Base-by-base conservation (phyloP, 2,113 vertebrate species). In the Pitta sordida region DNA sequence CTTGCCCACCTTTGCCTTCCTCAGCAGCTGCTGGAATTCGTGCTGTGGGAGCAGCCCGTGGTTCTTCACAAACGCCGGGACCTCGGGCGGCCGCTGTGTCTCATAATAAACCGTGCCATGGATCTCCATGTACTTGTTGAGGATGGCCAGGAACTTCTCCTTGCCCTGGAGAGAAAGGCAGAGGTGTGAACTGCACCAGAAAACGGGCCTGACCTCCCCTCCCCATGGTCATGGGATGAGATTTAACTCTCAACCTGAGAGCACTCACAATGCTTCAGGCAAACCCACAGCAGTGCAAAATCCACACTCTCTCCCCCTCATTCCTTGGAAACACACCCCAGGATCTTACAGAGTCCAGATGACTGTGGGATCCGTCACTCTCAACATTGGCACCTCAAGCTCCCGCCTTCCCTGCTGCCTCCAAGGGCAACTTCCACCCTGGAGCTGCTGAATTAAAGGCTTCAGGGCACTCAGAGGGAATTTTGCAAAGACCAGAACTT, bases 91-190 rank as follows among this genome's bases (percentile, higher is more conserved):
- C 48, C 99, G 97, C 96, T 99, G 99, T 0, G 98, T 98, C 97
- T 99, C 99, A 0, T 98, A 99, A 92, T 99, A 99, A 91, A 99
- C 99, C 0, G 99, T 99, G 81, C 99, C 99, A 0, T 99, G 99
- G 96, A 99, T 98, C 95, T 99, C 99, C 99, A 99, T 99, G 98
- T 99, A 98, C 80, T 98, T 99, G 94, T 98, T 98, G 69, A 99
- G 97, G 85, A 99, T 98, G 87, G 97, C 79, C 81, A 99, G 97
- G 93, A 99, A 98, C 86, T 98, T 99, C 73, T 99, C 99, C 86
- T 99, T 99, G 70, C 99, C 99, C 99, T 99, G 97, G 32, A 32
- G 69, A 88, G 30, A 65, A 69, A 68, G 75, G 68, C 20, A 80
- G 56, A 43, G 12, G n/a, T 2, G 20, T 86, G 62, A 93, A 9